Base-by-base conservation (phyloP, 1,140 invertebrate species). In the Formica selysi region DNA sequence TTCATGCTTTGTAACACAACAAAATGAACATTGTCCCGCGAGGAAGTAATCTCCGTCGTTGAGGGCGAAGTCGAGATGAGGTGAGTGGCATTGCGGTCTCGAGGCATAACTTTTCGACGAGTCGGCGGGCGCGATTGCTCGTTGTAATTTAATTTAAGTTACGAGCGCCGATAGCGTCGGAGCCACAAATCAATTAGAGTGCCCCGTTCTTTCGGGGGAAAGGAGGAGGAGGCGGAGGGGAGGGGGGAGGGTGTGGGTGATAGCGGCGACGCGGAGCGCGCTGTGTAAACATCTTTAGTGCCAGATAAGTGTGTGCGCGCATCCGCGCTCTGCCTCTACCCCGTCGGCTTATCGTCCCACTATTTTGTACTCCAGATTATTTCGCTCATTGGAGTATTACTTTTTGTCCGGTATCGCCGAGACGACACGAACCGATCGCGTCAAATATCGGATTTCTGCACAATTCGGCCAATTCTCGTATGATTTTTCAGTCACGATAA, bases 241-340 rank as follows among this genome's bases (percentile, higher is more conserved):
- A n/a, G n/a, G n/a, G n/a, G n/a, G n/a, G n/a, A 83, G 73, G 84
- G 93, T 79, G 83, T 67, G 84, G 93, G 91, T 91, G 92, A 93
- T 93, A 93, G 92, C 89, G 91, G 84, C 90, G 91, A 90, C 86
- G 91, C 91, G 86, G 89, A 86, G 87, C 87, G 86, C 83, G 92
- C 92, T 94, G 93, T 94, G 93, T 94, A 93, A 94, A 94, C 93
- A 94, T 94, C 93, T 94, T 94, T 93, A 94, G 92, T 93, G 93
- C 91, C 90, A 92, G 93, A 94, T 94, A 94, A 93, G 83, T 92
- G 78, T 74, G 76, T 4, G 86, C 61, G 62, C 59, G 26, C 59
- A 48, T 89, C 59, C 84, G 70, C 65, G 84, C 76, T 48, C 71
- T 22, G 13, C 57, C 36, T 48, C 26, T 51, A 38, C 51, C 7